phyloP scores from a whole-genome alignment of 2,113 vertebrate genomes.

The Notarius quadriscutis region DNA sequence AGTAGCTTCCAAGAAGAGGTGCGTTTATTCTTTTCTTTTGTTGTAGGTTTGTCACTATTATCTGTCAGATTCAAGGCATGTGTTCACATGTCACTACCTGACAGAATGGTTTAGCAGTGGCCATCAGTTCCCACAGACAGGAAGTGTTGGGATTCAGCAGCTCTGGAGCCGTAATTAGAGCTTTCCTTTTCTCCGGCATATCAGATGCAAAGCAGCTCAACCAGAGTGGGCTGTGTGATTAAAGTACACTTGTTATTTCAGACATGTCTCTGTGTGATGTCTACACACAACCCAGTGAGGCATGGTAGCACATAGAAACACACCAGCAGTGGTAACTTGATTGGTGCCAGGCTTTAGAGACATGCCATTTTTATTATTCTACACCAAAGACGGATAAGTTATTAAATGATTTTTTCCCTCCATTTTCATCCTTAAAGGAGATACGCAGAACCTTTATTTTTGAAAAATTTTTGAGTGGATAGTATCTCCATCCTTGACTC shows the following conservation, averaged over 20 bases:
- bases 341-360: slow-evolving; percentile 33
- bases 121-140: slow-evolving; percentile 84
- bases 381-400: background rate
- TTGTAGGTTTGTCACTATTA: slow-evolving; percentile 64
- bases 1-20: slow-evolving; percentile 15
- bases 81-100: slow-evolving; percentile 91
- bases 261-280: slow-evolving; percentile 81
- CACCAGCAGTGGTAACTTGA: slow-evolving; percentile 21
- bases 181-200: slow-evolving; percentile 84
- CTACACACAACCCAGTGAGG: slow-evolving; percentile 49
- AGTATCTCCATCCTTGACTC: too few relatives aligned
- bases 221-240: slow-evolving; percentile 90
- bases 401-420: background rate
- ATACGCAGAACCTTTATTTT: too few relatives aligned
- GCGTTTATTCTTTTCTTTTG: slow-evolving; percentile 49
- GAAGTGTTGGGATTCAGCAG: slow-evolving; percentile 82
- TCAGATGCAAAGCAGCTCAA: slow-evolving; percentile 93
- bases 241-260: slow-evolving; percentile 97
- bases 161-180: slow-evolving; percentile 93
- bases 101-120: slow-evolving; percentile 86
- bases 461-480: too few relatives aligned
- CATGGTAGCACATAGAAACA: slow-evolving; percentile 56
- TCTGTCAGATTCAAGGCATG: slow-evolving; percentile 81
- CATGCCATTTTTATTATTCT: slow-evolving; percentile 11
- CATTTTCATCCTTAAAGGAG: background rate